Evolutionary conservation across 2,113 vertebrate species (phyloP), one percentile per base, ranked within the genome.

Genomic region (Brachypodius melanocephalos): DNA sequence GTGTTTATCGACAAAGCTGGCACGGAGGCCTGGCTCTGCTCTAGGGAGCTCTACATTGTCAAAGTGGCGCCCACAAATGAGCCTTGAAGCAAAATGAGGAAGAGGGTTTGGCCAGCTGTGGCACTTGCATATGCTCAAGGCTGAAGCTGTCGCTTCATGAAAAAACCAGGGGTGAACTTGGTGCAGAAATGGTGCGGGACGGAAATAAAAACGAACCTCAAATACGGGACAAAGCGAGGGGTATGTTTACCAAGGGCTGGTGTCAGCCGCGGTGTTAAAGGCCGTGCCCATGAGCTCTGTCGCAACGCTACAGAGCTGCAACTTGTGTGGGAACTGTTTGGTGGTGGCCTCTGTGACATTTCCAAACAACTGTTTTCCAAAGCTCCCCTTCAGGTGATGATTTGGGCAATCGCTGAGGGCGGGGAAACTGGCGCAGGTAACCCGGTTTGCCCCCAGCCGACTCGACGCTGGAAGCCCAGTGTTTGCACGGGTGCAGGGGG

Each of bases 1-100:
- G 14, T 3, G 0, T 77, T 92, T 42, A 26, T 65, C 5, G 6
- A 2, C 28, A 26, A 5, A 71, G 31, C 66, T 75, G 14, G 0
- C 2, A 1, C 7, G 38, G 73, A 54, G 31, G 17, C 20, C 2
- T 31, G 54, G 36, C 25, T 79, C 43, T 54, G 4, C 28, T 28
- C 17, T 1, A 2, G 38, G 52, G 51, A 88, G 31, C 45, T 69
- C 77, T 20, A 5, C 32, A 2, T 2, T 1, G 19, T 16, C 2
- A 1, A 69, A 62, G 46, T 2, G 8, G 14, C 46, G 80, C 29
- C 83, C 9, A 12, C 58, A 81, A 46, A 31, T 1, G 46, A 34
- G 21, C n/a, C 71, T 71, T 19, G 5, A 31, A 72, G 54, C 48
- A 72, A 36, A 85, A 38, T 2, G 42, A 65, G 71, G 51, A 77